These are phyloP conservation scores for Lycaon pictus DNA, from an alignment of 2,113 vertebrate genomes.

Conservation along the genomic window DNA sequence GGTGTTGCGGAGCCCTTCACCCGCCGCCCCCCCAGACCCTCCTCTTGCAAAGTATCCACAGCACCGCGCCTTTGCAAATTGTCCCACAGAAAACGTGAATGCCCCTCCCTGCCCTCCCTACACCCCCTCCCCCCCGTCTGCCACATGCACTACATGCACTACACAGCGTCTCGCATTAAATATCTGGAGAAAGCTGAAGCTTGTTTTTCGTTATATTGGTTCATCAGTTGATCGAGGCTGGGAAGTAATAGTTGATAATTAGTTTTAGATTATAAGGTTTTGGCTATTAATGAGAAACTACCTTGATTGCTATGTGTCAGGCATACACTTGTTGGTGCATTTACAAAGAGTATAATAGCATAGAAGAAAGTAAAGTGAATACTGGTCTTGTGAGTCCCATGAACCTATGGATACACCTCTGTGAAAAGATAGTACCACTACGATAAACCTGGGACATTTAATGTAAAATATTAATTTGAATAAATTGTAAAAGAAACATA, in stretches of 20 bases:
- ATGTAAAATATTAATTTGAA: slow-evolving; percentile 19
- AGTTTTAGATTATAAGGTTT: slow-evolving; percentile 35
- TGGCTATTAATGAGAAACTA: slow-evolving; percentile 15
- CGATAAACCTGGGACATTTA: neutral
- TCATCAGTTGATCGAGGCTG: slow-evolving; percentile 21
- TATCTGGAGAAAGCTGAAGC: slow-evolving; percentile 37
- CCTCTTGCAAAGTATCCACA: slow-evolving; percentile 25
- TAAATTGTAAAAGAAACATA: neutral
- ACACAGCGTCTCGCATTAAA: slow-evolving; percentile 64
- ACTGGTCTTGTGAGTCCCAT: neutral
- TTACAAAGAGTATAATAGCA: slow-evolving; percentile 29
- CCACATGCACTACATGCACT: neutral
- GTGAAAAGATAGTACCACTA: neutral
- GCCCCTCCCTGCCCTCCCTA: too few species aligned
- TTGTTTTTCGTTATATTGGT: slow-evolving; percentile 59
- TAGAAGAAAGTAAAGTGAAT: slow-evolving; percentile 40
- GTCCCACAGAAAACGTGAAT: slow-evolving; percentile 67
- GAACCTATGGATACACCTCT: neutral
- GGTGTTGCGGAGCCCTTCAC: neutral
- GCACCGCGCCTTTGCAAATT: slow-evolving; percentile 44
- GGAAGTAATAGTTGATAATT: neutral
- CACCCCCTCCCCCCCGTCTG: neutral
- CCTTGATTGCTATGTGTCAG: neutral
- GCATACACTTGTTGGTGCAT: neutral
- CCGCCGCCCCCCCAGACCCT: neutral